Conservation (phyloP, 2,113 vertebrate species). For the Nestor notabilis region DNA sequence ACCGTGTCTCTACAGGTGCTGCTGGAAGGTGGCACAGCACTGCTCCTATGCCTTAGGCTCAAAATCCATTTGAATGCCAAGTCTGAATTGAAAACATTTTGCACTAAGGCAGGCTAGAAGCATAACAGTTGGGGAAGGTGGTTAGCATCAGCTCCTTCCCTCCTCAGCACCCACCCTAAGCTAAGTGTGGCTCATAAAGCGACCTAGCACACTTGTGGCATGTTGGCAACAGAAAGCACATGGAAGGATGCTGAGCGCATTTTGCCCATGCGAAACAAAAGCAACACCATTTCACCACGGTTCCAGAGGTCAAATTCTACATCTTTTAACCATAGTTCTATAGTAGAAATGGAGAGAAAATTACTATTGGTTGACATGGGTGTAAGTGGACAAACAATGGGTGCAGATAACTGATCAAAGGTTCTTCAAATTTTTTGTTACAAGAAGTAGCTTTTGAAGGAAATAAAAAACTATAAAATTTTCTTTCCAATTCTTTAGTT, state of each 20-base stretch:
- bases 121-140: not conserved
- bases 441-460: not conserved
- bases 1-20: fast-evolving
- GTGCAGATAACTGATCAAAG: not conserved
- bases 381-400: not conserved
- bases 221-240: not conserved
- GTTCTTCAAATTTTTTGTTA: not conserved
- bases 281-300: not conserved
- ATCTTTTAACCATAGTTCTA: not conserved
- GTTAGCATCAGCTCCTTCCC: not conserved
- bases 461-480: not conserved
- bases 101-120: not conserved
- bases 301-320: not conserved
- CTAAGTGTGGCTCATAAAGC: no score
- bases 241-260: not conserved
- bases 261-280: not conserved
- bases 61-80: not conserved
- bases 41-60: not conserved
- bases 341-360: not conserved
- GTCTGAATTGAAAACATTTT: not conserved
- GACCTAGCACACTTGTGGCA: not conserved
- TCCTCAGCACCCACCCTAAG: not conserved
- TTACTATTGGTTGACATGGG: not conserved
- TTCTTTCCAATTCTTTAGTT: not conserved
- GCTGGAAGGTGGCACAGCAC: not conserved